Percentiles rank a stretch among this genome's conserved stretches.
phyloP scores from a whole-genome alignment of 2,113 vertebrate species.

The Pelvicachromis taeniatus region DNA sequence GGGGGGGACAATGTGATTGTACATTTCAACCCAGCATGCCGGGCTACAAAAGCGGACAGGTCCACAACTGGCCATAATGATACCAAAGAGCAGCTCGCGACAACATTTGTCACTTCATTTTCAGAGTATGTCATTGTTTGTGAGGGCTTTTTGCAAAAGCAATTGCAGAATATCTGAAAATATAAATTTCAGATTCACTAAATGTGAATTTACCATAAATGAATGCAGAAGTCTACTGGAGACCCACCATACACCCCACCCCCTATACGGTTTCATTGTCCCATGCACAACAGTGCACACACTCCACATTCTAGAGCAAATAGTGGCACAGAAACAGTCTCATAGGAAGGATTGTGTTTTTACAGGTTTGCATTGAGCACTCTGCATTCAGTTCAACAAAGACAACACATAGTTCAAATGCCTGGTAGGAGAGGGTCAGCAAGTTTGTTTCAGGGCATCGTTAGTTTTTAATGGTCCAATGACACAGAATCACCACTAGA shows the following conservation, averaged over 20 bases:
- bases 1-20: background rate
- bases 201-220: background rate
- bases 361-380: constrained; percentile 8
- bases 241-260: background rate
- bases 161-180: background rate
- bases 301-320: background rate
- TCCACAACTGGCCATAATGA: background rate
- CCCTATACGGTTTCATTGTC: background rate
- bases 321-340: background rate
- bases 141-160: background rate
- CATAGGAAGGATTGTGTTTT: constrained; percentile 3
- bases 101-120: background rate
- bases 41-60: background rate
- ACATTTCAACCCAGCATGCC: background rate
- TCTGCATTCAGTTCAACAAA: constrained; percentile 41
- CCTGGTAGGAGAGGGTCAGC: constrained; percentile 10
- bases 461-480: background rate
- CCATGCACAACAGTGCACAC: background rate
- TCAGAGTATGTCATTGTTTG: background rate
- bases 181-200: background rate
- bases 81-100: background rate
- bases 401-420: constrained; percentile 45
- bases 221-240: background rate
- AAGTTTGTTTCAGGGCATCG: constrained; percentile 26
- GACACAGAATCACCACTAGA: constrained; percentile 39